Evolutionary conservation across 2,797 vertebrate genomes (phyloP).

Genomic region (Neoniphon sammara): DNA sequence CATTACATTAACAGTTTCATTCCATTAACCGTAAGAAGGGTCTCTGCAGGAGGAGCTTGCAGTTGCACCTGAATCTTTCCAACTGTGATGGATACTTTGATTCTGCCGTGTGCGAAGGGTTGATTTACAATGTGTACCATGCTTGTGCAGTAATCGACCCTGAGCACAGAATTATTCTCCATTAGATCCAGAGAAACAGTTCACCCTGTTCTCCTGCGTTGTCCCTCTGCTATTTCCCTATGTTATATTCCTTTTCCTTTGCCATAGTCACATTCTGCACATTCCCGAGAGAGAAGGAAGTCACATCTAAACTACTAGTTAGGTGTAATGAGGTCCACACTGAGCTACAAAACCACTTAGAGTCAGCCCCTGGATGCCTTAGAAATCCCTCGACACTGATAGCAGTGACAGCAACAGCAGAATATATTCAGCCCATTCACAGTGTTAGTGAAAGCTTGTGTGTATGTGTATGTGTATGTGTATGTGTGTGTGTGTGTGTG

Average conservation of each 20-base stretch:
- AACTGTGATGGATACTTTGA: neutral
- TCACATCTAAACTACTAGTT: conserved; percentile 40
- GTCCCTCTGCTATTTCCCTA: conserved; percentile 1
- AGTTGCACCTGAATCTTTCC: neutral
- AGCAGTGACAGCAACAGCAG: conserved; percentile 46
- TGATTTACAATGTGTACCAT: neutral
- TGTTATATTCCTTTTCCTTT: conserved; percentile 9
- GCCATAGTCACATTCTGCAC: conserved; percentile 35
- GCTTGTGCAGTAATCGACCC: neutral
- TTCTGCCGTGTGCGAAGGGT: neutral
- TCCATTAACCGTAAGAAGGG: neutral
- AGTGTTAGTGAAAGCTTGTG: neutral
- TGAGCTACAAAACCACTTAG: conserved; percentile 44
- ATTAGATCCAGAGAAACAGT: conserved; percentile 3
- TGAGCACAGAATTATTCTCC: neutral
- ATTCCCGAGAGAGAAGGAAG: conserved; percentile 27
- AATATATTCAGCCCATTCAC: conserved; percentile 8
- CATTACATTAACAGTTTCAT: neutral
- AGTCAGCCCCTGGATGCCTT: conserved; percentile 42
- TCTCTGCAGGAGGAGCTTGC: neutral
- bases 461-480: conserved; percentile 1
- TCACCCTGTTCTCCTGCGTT: conserved; percentile 2
- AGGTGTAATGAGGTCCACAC: conserved; percentile 54
- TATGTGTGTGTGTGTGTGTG: conserved; percentile 4
- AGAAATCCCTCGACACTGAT: conserved; percentile 33